Conservation (phyloP, 1,140 invertebrate species). For the Campoletis sonorensis region DNA sequence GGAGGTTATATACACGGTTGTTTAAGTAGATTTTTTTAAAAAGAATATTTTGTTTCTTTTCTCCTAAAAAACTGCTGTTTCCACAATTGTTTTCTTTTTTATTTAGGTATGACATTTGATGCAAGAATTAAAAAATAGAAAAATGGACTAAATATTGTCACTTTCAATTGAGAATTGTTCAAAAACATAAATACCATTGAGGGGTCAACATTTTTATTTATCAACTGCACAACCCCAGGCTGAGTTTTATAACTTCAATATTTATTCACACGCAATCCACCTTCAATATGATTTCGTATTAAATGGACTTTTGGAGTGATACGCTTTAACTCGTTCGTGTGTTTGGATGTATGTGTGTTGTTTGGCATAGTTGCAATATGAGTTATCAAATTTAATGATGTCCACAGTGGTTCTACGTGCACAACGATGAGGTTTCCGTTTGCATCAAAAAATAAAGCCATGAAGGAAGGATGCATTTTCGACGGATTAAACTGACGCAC, state of each 20-base stretch:
- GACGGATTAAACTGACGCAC: not conserved
- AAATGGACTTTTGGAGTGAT: not conserved
- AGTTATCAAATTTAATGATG: not conserved
- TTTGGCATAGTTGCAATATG: not conserved
- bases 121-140: too few species aligned
- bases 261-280: not conserved
- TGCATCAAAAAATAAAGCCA: not conserved
- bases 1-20: too few species aligned
- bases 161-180: too few species aligned
- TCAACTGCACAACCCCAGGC: not conserved
- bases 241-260: not conserved
- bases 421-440: not conserved
- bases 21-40: too few species aligned
- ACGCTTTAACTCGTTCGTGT: not conserved
- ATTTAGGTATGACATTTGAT: too few species aligned
- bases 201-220: not conserved
- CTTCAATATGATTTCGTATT: not conserved
- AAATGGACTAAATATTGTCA: too few species aligned
- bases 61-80: too few species aligned
- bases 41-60: too few species aligned
- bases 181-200: too few species aligned
- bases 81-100: too few species aligned
- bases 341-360: not conserved
- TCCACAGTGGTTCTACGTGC: not conserved
- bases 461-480: not conserved